Evolutionary conservation across 2,113 vertebrate genomes (phyloP).

Genomic region (Nibea albiflora): DNA sequence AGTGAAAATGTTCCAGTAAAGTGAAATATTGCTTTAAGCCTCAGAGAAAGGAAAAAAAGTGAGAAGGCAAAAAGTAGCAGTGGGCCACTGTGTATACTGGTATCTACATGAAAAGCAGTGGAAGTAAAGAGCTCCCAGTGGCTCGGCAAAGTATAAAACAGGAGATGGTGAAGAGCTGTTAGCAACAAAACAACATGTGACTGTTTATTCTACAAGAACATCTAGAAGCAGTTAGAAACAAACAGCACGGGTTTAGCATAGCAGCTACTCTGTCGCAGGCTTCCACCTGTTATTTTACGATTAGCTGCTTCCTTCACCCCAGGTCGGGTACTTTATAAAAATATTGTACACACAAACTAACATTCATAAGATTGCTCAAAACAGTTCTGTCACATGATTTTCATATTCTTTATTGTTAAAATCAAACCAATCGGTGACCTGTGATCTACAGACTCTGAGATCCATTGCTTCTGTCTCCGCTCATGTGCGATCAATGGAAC

Average conservation of each 20-base stretch:
- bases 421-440: no score
- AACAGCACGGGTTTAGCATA: slow-evolving; percentile 4
- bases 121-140: slow-evolving; percentile 41
- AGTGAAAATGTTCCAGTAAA: slow-evolving; percentile 43
- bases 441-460: no score
- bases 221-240: not conserved
- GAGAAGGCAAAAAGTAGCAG: slow-evolving; percentile 50
- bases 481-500: no score
- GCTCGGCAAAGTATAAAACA: slow-evolving; percentile 23
- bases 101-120: slow-evolving; percentile 41
- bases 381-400: no score
- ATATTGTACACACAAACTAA: no score
- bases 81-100: slow-evolving; percentile 33
- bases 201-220: not conserved
- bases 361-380: no score
- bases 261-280: not conserved
- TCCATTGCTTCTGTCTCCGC: no score
- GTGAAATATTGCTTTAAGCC: slow-evolving; percentile 54
- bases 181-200: not conserved
- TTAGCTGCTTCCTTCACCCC: no score
- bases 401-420: no score
- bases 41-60: slow-evolving; percentile 38
- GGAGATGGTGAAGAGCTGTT: slow-evolving; percentile 10
- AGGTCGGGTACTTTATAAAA: no score
- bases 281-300: no score